Percentiles rank a stretch among this genome's conserved stretches.
Conservation (phyloP, 2,797 vertebrate species). For the Myotis daubentonii region DNA sequence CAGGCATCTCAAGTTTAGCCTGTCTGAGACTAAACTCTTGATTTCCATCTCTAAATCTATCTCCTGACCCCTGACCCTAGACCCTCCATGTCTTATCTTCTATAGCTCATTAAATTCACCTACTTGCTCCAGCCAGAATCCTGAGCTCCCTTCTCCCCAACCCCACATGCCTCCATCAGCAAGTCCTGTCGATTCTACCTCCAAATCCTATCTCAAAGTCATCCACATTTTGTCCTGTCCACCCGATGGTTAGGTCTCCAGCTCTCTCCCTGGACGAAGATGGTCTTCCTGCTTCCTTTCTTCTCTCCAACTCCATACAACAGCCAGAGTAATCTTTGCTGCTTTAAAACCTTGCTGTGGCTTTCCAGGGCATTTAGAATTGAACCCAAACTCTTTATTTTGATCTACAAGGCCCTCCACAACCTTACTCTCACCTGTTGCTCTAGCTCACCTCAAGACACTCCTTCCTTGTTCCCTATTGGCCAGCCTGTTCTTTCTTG, state of each 20-base stretch:
- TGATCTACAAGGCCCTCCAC: not conserved
- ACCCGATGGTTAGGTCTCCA: accelerated
- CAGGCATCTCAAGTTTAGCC: not conserved
- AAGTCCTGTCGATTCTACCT: not conserved
- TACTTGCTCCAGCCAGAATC: not conserved
- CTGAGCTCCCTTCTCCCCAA: too few relatives aligned
- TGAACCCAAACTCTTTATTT: not conserved
- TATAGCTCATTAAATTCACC: not conserved
- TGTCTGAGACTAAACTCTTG: not conserved
- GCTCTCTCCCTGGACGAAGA: not conserved
- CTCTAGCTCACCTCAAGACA: not conserved
- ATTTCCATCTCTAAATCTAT: not conserved
- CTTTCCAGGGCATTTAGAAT: not conserved
- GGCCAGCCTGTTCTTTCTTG: not conserved
- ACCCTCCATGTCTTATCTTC: not conserved
- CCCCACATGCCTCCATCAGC: too few relatives aligned
- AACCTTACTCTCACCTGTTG: not conserved
- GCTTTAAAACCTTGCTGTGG: not conserved
- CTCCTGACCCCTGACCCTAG: too few relatives aligned
- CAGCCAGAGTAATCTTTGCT: not conserved
- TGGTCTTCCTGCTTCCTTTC: not conserved
- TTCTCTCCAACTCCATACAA: not conserved
- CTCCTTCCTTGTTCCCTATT: not conserved
- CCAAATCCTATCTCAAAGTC: not conserved
- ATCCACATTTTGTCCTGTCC: not conserved